Evolutionary conservation across 1,140 invertebrate genomes (phyloP), one percentile per base, ranked within the genome.

Genomic region (Lineus longissimus): DNA sequence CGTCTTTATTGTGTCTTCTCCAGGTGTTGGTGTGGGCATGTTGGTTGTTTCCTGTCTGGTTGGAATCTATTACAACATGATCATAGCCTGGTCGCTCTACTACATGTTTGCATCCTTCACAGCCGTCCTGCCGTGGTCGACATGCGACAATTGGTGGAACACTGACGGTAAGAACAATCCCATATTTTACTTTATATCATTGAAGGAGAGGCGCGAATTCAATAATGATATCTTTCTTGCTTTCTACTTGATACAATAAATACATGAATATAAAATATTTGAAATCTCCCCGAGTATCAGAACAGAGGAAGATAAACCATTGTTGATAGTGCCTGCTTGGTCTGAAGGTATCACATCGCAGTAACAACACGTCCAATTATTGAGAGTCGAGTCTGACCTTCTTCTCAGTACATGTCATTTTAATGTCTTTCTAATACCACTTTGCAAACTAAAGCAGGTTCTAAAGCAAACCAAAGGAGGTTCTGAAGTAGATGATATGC

Each of bases 1-100:
- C 33, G 15, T 36, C 4, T 36, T 36, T 4, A 4, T 36, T 36
- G 4, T 36, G 4, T 36, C 33, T 7, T 36, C 15, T 36, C 15
- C 33, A 96, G 95, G 95, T 73, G 93, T 97, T 68, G 95, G 95
- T 29, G 96, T 95, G 78, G 91, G 93, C 6, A 94, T 97, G 66
- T 92, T 93, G 40, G 86, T 97, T 65, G 92, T 97, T 70, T 94
- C 95, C 76, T 86, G 94, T 65, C 95, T 95, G 84, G 93, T 96
- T 87, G 93, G 91, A 45, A 94, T 97, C 87, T 97, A 95, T 80
- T 97, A 97, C 84, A 97, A 97, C 81, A 95, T 94, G 0, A 92
- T 97, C 72, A 92, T 97, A 58, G 92, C 93, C n/a, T 97, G 94
- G 92, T 92, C 93, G 0, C 87, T 98, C 2, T 97, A 95, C 80